Evolutionary conservation across 1,140 invertebrate genomes (phyloP).

Genomic region (Carposina sasakii): DNA sequence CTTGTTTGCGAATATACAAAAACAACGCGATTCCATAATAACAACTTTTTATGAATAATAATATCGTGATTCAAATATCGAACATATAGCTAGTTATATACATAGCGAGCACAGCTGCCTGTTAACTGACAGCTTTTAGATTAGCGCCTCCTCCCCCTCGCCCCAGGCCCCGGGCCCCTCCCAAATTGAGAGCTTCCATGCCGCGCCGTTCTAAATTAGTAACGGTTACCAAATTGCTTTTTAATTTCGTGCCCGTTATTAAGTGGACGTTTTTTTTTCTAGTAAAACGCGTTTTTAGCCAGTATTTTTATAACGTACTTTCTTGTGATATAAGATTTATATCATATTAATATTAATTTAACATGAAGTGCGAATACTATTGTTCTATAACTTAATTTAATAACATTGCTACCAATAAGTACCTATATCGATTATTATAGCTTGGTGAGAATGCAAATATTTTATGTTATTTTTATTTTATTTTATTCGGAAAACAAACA

Average conservation of each 20-base stretch:
- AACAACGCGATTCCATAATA: too few relatives aligned
- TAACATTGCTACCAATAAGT: too few relatives aligned
- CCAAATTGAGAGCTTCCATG: slow-evolving; percentile 57
- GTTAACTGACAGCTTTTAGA: slow-evolving; percentile 65
- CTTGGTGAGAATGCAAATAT: too few relatives aligned
- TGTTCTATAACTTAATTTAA: too few relatives aligned
- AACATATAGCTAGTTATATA: slow-evolving; percentile 38
- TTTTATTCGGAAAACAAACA: too few relatives aligned
- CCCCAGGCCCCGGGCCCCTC: slow-evolving; percentile 32
- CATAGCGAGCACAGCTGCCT: slow-evolving; percentile 43
- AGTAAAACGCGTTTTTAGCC: slow-evolving; percentile 15
- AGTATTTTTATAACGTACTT: too few relatives aligned
- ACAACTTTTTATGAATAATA: slow-evolving; percentile 17
- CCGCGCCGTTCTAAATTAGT: slow-evolving; percentile 58
- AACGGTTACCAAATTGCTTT: slow-evolving; percentile 69
- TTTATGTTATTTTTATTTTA: too few relatives aligned
- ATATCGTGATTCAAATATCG: slow-evolving; percentile 16
- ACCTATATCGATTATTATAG: too few relatives aligned
- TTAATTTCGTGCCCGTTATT: slow-evolving; percentile 61
- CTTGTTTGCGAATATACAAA: too few relatives aligned
- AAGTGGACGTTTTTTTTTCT: slow-evolving; percentile 37
- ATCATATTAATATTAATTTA: too few relatives aligned
- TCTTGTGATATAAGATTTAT: too few relatives aligned
- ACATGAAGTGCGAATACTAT: too few relatives aligned
- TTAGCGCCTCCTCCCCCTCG: slow-evolving; percentile 41